Evolutionary conservation across 2,113 vertebrate genomes (phyloP).

Genomic region (Poicephalus gulielmi): DNA sequence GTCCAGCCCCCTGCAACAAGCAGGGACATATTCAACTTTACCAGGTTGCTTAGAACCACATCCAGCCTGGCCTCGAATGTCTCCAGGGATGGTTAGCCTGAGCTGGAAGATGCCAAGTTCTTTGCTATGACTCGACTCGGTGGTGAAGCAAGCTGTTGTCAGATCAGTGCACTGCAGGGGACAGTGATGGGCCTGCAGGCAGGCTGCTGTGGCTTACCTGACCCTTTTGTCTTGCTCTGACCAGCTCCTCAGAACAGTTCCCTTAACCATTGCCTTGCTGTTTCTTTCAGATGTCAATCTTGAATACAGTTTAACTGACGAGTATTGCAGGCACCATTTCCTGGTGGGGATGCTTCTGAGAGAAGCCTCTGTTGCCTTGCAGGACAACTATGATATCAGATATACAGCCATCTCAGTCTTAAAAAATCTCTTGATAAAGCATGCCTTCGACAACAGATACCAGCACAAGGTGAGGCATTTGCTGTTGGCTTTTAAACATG

Average conservation of each 20-base stretch:
- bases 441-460: conserved; percentile 93
- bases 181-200: fast-evolving
- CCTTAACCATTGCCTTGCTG: conserved; percentile 36
- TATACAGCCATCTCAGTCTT: conserved; percentile 86
- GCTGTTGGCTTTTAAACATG: not conserved
- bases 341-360: conserved; percentile 92
- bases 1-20: not conserved
- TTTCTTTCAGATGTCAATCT: conserved; percentile 86
- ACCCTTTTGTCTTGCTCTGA: not conserved
- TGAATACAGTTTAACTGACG: conserved; percentile 93
- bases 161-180: not conserved
- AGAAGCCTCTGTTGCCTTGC: conserved; percentile 87
- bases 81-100: not conserved
- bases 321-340: conserved; percentile 95
- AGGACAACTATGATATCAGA: conserved; percentile 87
- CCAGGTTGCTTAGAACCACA: not conserved
- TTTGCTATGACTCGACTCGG: not conserved
- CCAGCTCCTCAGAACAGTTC: not conserved
- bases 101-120: not conserved
- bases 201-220: not conserved
- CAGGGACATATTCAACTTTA: not conserved
- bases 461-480: conserved; percentile 79
- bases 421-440: conserved; percentile 95
- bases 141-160: not conserved
- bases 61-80: not conserved